phyloP scores from a whole-genome alignment of 2,113 vertebrate species.

The Nannobrachium achirus region DNA sequence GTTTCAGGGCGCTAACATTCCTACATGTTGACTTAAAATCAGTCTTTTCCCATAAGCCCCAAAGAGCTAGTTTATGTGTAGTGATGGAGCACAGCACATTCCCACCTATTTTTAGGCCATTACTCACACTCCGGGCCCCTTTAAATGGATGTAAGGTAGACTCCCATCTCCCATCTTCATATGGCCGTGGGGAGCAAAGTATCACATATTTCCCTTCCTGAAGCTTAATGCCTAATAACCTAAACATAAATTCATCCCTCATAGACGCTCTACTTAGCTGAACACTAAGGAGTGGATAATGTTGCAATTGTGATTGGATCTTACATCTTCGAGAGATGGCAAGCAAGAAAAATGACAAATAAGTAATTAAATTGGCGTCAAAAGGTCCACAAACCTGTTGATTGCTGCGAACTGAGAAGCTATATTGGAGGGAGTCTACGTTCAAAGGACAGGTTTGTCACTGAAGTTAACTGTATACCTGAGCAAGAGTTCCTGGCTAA shows the following conservation, averaged over 20 bases:
- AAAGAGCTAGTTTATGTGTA: slow-evolving; percentile 56
- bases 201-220: slow-evolving; percentile 42
- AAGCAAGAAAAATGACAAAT: no score
- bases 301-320: no score
- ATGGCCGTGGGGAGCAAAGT: slow-evolving; percentile 39
- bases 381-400: no score
- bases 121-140: slow-evolving; percentile 54
- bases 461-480: slow-evolving; percentile 30
- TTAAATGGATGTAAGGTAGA: slow-evolving; percentile 51
- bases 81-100: slow-evolving; percentile 68
- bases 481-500: slow-evolving; percentile 30
- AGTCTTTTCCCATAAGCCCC: slow-evolving; percentile 60
- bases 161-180: slow-evolving; percentile 48
- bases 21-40: slow-evolving; percentile 69
- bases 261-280: slow-evolving; percentile 13
- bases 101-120: slow-evolving; percentile 71
- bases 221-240: slow-evolving; percentile 43
- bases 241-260: slow-evolving; percentile 29
- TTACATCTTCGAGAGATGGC: no score
- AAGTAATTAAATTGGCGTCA: no score
- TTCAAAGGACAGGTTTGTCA: not conserved
- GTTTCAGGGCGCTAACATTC: slow-evolving; percentile 59
- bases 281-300: not conserved
- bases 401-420: slow-evolving; percentile 17
- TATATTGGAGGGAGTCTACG: slow-evolving; percentile 2